Percentiles rank a stretch among this genome's conserved stretches.
Evolutionary conservation across 2,888 invertebrate species (phyloP).

Genomic region (Romanomermis culicivorax): DNA sequence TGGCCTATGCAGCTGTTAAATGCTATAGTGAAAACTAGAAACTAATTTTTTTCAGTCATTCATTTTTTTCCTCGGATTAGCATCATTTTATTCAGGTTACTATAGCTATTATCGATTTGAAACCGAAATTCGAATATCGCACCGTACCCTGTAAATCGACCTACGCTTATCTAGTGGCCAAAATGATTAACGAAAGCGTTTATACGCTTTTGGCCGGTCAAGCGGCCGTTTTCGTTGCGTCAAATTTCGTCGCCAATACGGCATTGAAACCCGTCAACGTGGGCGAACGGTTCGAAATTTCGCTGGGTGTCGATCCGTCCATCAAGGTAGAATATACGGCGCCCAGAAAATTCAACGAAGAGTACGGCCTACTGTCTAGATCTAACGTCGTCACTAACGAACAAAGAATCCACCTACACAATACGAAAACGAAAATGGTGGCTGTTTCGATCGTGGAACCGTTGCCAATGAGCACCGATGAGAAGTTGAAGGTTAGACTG

Average conservation of each 20-base stretch:
- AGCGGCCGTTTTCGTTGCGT: slow-evolving; percentile 32
- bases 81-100: slow-evolving; percentile 15
- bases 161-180: slow-evolving; percentile 30
- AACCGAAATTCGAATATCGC: slow-evolving; percentile 30
- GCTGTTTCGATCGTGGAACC: slow-evolving; percentile 29
- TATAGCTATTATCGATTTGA: slow-evolving; percentile 29
- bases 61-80: too few relatives aligned
- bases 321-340: slow-evolving; percentile 31
- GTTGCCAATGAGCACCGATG: slow-evolving; percentile 30
- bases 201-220: slow-evolving; percentile 30
- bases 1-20: too few relatives aligned
- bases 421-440: slow-evolving; percentile 28
- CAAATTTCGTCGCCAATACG: slow-evolving; percentile 31
- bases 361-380: slow-evolving; percentile 29
- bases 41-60: too few relatives aligned
- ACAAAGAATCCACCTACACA: slow-evolving; percentile 28
- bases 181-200: slow-evolving; percentile 29
- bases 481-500: slow-evolving; percentile 32
- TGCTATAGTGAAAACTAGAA: too few relatives aligned
- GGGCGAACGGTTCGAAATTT: slow-evolving; percentile 31
- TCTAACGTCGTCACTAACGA: slow-evolving; percentile 22
- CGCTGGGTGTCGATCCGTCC: slow-evolving; percentile 31
- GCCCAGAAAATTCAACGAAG: slow-evolving; percentile 27
- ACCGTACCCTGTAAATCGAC: slow-evolving; percentile 29
- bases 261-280: slow-evolving; percentile 27